phyloP scores from a whole-genome alignment of 1,140 invertebrate genomes.

The Drosophila bocqueti region DNA sequence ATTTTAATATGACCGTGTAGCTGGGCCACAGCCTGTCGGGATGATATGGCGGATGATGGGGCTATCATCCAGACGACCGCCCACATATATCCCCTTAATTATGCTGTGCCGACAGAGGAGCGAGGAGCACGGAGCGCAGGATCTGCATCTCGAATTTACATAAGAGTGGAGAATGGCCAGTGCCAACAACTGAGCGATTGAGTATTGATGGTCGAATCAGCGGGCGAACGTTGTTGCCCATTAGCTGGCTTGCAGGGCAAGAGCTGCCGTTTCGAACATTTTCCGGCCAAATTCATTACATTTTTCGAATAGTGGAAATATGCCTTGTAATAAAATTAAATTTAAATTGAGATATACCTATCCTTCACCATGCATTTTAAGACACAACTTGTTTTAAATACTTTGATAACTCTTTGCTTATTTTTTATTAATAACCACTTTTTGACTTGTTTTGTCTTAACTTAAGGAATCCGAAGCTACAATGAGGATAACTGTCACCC shows the following conservation, averaged over 20 bases:
- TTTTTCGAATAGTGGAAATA: too few species aligned
- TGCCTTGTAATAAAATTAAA: background rate
- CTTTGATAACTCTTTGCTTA: background rate
- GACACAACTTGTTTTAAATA: background rate
- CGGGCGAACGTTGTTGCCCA: constrained; percentile 36
- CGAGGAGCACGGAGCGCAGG: background rate
- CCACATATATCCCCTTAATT: constrained; percentile 77
- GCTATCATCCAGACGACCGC: constrained; percentile 44
- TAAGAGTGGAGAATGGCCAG: constrained; percentile 33
- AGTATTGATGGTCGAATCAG: constrained; percentile 71
- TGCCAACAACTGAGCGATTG: constrained; percentile 43
- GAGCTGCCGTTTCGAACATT: background rate
- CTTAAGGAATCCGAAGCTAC: too few species aligned
- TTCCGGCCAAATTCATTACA: background rate
- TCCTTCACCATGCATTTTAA: background rate
- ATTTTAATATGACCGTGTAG: constrained; percentile 74
- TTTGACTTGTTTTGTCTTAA: background rate
- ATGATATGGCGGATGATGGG: constrained; percentile 49
- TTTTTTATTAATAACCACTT: background rate
- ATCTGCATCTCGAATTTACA: constrained; percentile 37
- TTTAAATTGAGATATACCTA: background rate
- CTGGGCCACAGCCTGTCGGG: constrained; percentile 14
- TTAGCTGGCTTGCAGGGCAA: constrained; percentile 43
- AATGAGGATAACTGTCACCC: too few species aligned
- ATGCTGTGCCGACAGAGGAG: constrained; percentile 38